These are phyloP conservation scores for Acanthosepion pharaonis DNA, from an alignment of 2,888 invertebrate species.

Conservation along the genomic window DNA sequence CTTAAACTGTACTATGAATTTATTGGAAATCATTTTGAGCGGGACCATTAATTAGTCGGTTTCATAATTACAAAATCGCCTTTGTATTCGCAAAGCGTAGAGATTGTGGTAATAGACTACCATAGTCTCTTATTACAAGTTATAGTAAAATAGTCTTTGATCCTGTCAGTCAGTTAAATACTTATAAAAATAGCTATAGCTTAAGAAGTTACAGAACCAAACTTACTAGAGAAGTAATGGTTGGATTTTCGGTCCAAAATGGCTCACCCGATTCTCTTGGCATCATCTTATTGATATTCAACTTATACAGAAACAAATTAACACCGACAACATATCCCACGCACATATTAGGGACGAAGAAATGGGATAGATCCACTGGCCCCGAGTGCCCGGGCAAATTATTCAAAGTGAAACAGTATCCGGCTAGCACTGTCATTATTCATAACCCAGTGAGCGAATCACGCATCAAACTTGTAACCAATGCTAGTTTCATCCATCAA, in stretches of 20 bases:
- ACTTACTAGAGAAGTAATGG: not conserved
- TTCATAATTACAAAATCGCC: too few relatives aligned
- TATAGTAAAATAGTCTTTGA: not conserved
- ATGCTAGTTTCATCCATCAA: constrained; percentile 16
- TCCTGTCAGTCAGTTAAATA: not conserved
- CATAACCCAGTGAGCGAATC: not conserved
- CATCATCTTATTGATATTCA: not conserved
- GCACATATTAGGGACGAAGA: not conserved
- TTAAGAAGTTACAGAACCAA: not conserved
- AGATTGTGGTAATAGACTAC: not conserved
- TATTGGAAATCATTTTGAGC: too few relatives aligned
- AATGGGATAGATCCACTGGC: not conserved
- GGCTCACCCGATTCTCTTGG: not conserved
- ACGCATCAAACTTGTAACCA: constrained; percentile 6
- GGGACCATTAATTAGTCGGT: too few relatives aligned
- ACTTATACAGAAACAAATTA: not conserved
- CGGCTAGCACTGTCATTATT: not conserved
- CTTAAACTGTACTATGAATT: too few relatives aligned
- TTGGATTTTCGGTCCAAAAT: not conserved
- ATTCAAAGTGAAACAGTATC: not conserved
- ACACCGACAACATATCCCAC: not conserved
- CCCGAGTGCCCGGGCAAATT: not conserved
- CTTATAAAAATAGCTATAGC: not conserved
- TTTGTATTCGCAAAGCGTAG: too few relatives aligned
- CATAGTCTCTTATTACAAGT: not conserved